Base-by-base conservation (phyloP, 2,888 invertebrate genomes). In the Lapara coniferarum region DNA sequence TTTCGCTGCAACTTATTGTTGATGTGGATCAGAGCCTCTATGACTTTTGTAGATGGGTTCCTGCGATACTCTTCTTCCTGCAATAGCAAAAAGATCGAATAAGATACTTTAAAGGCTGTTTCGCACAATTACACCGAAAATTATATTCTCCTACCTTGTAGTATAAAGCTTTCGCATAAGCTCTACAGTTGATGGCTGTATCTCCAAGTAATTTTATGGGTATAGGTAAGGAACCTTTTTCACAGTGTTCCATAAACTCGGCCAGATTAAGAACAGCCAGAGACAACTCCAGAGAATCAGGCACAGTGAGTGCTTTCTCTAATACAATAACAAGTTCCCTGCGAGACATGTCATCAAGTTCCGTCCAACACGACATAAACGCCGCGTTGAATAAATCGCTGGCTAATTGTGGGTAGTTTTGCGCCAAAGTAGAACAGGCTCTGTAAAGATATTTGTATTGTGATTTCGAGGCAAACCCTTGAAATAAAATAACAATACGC, bases 171-270 rank as follows among this genome's bases (percentile, higher is more conserved):
- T 95, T 95, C n/a, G 95, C 95, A 78, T 95, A 96, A 88, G 95
- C 95, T 75, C 98, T 95, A 85, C 99, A 99, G 70, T 97, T 96
- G 95, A 99, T 98, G 0, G 99, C 99, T 67, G 98, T 95, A 77
- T 98, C 97, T 0, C 99, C 99, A 0, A 99, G 92, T 67, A 99
- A 91, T 78, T 97, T 96, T 0, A 97, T 96, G 69, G 98, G 97
- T 74, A 99, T 95, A 0, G 99, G 99, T 73, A 99, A 91, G 0
- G 98, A 97, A 51, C 99, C 99, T 88, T 97, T 97, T 84, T 99
- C 99, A 81, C 99, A 99, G 86, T 99, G 99, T 83, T 99, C 99
- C 97, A 99, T 98, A 83, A 99, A 99, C 87, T 99, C 99, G 0
- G 99, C 99, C 73, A 99, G 93, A 92, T 99, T 99, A 14, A 99